Evolutionary conservation across 2,113 vertebrate genomes (phyloP).

Genomic region (Bubo bubo): DNA sequence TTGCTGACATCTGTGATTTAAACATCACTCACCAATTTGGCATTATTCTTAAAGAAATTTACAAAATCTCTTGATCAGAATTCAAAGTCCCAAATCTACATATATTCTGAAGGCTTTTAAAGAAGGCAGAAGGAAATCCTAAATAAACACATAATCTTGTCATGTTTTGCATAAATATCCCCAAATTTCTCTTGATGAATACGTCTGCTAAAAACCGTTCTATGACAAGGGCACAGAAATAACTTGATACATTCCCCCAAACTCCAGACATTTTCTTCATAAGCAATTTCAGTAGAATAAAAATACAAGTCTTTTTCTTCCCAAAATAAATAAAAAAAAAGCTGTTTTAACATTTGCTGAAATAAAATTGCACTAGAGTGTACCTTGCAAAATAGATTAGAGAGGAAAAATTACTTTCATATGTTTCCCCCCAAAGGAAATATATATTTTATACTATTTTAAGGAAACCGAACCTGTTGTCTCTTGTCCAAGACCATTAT

Average conservation of each 20-base stretch:
- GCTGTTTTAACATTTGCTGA: not conserved
- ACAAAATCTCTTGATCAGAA: not conserved
- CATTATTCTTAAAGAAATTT: not conserved
- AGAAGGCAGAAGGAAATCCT: not conserved
- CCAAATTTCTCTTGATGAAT: not conserved
- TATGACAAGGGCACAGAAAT: not conserved
- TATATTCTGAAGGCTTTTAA: not conserved
- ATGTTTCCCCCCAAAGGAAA: not conserved
- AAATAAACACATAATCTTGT: not conserved
- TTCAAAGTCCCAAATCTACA: not conserved
- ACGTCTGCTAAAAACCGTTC: not conserved
- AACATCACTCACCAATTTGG: not conserved
- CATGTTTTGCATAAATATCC: not conserved
- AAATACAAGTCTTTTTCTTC: not conserved
- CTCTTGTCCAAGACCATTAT: not conserved
- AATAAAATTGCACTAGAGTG: not conserved
- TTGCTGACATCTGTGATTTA: not conserved
- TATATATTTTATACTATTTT: not conserved
- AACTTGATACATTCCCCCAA: not conserved
- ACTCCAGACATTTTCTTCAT: not conserved
- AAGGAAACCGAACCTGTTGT: not conserved
- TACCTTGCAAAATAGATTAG: not conserved
- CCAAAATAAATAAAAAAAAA: not conserved
- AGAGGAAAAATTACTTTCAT: not conserved
- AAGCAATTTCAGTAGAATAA: not conserved